These are phyloP conservation scores for Campopleginae sp. DNA, from an alignment of 2,888 invertebrate genomes.

Conservation along the genomic window DNA sequence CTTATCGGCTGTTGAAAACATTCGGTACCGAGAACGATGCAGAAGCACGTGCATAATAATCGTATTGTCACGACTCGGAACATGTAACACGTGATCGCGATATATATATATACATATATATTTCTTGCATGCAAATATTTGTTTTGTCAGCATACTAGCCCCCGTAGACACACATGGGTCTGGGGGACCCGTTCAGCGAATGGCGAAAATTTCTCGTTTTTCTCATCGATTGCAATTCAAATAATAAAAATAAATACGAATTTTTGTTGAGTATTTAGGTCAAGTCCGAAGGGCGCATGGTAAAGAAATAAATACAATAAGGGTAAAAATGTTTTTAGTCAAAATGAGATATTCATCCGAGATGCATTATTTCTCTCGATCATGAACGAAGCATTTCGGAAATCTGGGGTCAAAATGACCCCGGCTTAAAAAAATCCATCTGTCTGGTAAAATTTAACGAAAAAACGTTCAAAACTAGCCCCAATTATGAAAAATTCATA, in stretches of 20 bases:
- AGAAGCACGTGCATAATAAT: neutral
- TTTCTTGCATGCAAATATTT: constrained; percentile 31
- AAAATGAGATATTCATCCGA: neutral
- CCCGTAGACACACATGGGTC: too few species aligned
- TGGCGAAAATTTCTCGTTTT: too few species aligned
- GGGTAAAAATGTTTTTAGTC: neutral
- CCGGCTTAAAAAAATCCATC: too few species aligned
- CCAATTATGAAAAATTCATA: too few species aligned
- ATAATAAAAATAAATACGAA: too few species aligned
- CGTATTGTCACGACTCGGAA: constrained; percentile 19
- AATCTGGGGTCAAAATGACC: too few species aligned
- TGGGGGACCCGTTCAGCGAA: too few species aligned
- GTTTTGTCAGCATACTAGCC: neutral
- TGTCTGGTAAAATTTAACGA: too few species aligned
- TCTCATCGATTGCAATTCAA: too few species aligned
- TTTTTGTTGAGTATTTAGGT: constrained; percentile 15
- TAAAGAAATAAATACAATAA: neutral
- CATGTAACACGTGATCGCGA: constrained; percentile 18
- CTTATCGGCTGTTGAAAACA: neutral
- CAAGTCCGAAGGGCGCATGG: neutral
- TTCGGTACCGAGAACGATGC: neutral
- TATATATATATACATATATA: too few species aligned
- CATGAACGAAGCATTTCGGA: neutral
- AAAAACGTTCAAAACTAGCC: too few species aligned
- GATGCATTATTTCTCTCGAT: neutral